Evolutionary conservation across 1,140 invertebrate species (phyloP).

Genomic region (Sesamia nonagrioides): DNA sequence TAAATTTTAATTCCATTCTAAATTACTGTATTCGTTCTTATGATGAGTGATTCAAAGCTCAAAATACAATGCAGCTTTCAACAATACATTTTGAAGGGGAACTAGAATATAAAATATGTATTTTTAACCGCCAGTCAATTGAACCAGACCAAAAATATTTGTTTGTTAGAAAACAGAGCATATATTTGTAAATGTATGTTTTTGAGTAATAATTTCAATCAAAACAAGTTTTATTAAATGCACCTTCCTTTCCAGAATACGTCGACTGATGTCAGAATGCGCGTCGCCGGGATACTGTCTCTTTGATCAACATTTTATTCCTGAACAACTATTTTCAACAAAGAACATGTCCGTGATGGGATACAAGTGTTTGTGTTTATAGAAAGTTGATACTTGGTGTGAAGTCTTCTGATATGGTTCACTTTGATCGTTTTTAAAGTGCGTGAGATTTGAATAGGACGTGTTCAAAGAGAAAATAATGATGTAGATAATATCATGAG

Average conservation of each 20-base stretch:
- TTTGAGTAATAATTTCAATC: no score
- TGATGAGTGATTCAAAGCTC: neutral
- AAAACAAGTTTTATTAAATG: no score
- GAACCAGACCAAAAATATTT: no score
- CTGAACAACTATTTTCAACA: conserved; percentile 2
- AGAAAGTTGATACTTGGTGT: conserved; percentile 6
- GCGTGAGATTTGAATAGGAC: neutral
- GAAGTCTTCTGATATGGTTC: conserved; percentile 3
- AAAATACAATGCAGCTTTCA: neutral
- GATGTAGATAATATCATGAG: neutral
- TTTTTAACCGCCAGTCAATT: no score
- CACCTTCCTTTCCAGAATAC: neutral
- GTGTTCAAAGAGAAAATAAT: neutral
- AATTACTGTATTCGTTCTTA: neutral
- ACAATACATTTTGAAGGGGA: no score
- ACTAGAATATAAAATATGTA: no score
- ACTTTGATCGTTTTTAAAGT: conserved; percentile 17
- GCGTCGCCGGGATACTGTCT: neutral
- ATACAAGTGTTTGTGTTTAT: conserved; percentile 19
- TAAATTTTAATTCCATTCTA: neutral
- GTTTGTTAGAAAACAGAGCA: no score
- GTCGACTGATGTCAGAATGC: neutral
- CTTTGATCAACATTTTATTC: conserved; percentile 33
- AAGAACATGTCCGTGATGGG: conserved; percentile 4
- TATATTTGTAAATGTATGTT: no score